Base-by-base conservation (phyloP, 2,113 vertebrate species). In the Ptilorrhoa leucosticta region DNA sequence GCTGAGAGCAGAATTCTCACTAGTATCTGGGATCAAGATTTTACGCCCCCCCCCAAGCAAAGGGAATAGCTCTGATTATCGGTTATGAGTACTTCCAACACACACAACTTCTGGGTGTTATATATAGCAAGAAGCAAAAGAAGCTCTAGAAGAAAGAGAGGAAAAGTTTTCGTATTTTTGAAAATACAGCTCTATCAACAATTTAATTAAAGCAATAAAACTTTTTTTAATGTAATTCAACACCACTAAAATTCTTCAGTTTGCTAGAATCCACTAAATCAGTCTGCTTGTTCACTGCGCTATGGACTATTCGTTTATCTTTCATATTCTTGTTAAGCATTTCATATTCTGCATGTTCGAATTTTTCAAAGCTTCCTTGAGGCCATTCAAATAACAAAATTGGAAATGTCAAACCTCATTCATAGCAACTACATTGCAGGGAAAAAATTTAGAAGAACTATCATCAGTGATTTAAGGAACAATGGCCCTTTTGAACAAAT, bases 381-480 rank as follows among this genome's bases (percentile, higher is more conserved):
- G 71, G 72, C 60, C 37, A 80, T 86, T 93, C 64, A 81, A 40
- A 33, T 84, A 86, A 45, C 60, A 89, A 87, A 92, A 89, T 19
- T 79, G 79, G 44, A 93, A 90, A 88, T 75, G 56, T 93, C 88
- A 94, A 66, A 87, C 75, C 60, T 94, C 64, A 90, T 70, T 86
- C 87, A 78, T 13, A 87, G 61, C 37, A 69, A 87, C 76, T 56
- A 78, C 64, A 47, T 5, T 71, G 44, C 75, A 90, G 42, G 30
- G 14, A 30, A 48, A 79, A 69, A 71, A 85, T 75, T 88, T 53
- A 83, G 48, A 76, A 80, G 40, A 87, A 93, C 78, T 73, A 83
- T 60, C 44, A 73, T 45, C 89, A 93, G 73, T 50, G 78, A 87
- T 63, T 89, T 87, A 61, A 85, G 73, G 65, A 93, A 93, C 58